Conservation (phyloP, 53 echinoderm and acorn worm species). For the Glandiceps talaboti region DNA sequence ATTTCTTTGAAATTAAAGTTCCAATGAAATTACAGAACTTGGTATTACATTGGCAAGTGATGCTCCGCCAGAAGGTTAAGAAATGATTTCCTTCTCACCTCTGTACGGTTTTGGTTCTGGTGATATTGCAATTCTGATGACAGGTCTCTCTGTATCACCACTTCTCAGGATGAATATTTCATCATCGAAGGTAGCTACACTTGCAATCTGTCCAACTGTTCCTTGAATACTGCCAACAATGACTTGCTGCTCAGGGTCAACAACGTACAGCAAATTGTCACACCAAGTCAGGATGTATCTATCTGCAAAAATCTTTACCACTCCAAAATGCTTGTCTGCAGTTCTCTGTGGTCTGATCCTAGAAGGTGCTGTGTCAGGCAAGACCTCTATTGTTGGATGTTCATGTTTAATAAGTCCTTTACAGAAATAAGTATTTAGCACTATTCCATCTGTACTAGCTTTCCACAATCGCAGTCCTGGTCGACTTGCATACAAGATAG, state of each 20-base stretch:
- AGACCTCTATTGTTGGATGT: slow-evolving; percentile 41
- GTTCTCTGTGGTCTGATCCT: slow-evolving; percentile 12
- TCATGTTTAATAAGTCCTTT: slow-evolving; percentile 43
- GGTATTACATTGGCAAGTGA: too few species aligned
- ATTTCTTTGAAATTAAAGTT: too few species aligned
- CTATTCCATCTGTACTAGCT: slow-evolving; percentile 44
- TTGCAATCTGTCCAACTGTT: slow-evolving; percentile 49
- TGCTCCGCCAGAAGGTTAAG: too few species aligned
- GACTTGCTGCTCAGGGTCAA: slow-evolving; percentile 35
- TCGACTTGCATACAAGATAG: slow-evolving; percentile 52
- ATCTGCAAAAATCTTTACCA: slow-evolving; percentile 32
- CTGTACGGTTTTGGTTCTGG: slow-evolving; percentile 27
- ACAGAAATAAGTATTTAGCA: slow-evolving; percentile 60
- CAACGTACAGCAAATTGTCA: slow-evolving; percentile 43
- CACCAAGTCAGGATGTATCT: slow-evolving; percentile 60
- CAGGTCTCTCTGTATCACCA: slow-evolving; percentile 28
- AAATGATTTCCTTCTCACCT: background rate
- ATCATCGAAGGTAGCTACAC: slow-evolving; percentile 46
- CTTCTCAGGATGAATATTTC: slow-evolving; percentile 78
- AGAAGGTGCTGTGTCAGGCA: slow-evolving; percentile 37
- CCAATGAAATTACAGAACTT: too few species aligned
- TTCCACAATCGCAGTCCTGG: slow-evolving; percentile 80
- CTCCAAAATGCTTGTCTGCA: slow-evolving; percentile 66
- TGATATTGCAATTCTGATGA: slow-evolving; percentile 41
- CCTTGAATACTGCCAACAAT: slow-evolving; percentile 60